Conservation (phyloP, 2,888 invertebrate genomes). For the Limenitis camilla region DNA sequence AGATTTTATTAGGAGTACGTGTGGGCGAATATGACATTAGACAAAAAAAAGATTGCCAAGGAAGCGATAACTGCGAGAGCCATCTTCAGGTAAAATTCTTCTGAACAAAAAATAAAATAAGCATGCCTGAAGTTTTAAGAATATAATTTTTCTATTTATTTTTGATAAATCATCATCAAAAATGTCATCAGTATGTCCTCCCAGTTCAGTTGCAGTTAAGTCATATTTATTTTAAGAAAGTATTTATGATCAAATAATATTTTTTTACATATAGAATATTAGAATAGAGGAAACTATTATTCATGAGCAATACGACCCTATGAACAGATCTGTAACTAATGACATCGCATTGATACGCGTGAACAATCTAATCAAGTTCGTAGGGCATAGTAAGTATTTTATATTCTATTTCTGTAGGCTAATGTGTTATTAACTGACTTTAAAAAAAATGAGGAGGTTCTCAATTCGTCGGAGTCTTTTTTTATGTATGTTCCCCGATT, state of each 20-base stretch:
- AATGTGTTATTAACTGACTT: no score
- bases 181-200: no score
- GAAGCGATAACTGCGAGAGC: neutral
- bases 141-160: neutral
- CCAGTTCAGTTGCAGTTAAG: neutral
- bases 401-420: neutral
- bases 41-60: slow-evolving; percentile 4
- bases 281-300: neutral
- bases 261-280: slow-evolving; percentile 1
- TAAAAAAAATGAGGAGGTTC: no score
- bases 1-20: slow-evolving; percentile 13
- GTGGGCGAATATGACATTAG: slow-evolving; percentile 12
- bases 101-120: neutral
- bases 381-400: slow-evolving; percentile 12
- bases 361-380: slow-evolving; percentile 10
- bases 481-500: no score
- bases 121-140: no score
- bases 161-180: no score
- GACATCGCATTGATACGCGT: slow-evolving; percentile 15
- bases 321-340: neutral
- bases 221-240: no score
- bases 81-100: slow-evolving; percentile 7
- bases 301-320: neutral
- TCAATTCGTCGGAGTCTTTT: no score
- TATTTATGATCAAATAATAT: neutral